Base-by-base conservation (phyloP, 2,888 invertebrate species). In the Coenonympha glycerion region DNA sequence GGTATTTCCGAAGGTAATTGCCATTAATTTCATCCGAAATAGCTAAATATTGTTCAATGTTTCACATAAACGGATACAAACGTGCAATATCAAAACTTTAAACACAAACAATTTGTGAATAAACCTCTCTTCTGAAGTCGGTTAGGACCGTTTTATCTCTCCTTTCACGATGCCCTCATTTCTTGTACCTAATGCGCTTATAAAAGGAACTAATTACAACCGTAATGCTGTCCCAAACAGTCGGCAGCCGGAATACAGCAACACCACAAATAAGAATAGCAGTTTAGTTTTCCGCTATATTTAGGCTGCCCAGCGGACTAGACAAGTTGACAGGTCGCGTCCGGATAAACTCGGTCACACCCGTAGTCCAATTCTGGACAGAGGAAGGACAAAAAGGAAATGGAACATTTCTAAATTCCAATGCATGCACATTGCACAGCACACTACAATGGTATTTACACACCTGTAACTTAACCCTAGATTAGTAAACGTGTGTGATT, bases 351-450 rank as follows among this genome's bases (percentile, higher is more conserved):
- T 70, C 72, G 71, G 76, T 67, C 76, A 67, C n/a, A n/a, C n/a
- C n/a, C n/a, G n/a, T 66, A 69, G 72, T 77, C 71, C 74, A 78
- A 80, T 79, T 80, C 74, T 64, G 66, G 69, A 15, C 13, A 3
- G 21, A 22, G 37, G 22, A 39, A 39, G 39, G 24, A 39, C 39
- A 39, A 39, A 39, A 22, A 39, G 13, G 21, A 21, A 37, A 19
- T 21, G 11, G 21, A 6, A 21, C 37, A 13, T n/a, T 37, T 22
- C 3, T 1, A 15, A 39, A 36, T 19, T 22, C 37, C 24, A 24
- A 24, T 15, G 24, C 1, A 8, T 9, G 8, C 24, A 15, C n/a
- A n/a, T n/a, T n/a, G n/a, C n/a, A n/a, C n/a, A n/a, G n/a, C n/a
- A n/a, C n/a, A n/a, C n/a, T n/a, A n/a, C n/a, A n/a, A n/a, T n/a